Conservation (phyloP, 1,140 invertebrate species). For the Drosophila suzukii region DNA sequence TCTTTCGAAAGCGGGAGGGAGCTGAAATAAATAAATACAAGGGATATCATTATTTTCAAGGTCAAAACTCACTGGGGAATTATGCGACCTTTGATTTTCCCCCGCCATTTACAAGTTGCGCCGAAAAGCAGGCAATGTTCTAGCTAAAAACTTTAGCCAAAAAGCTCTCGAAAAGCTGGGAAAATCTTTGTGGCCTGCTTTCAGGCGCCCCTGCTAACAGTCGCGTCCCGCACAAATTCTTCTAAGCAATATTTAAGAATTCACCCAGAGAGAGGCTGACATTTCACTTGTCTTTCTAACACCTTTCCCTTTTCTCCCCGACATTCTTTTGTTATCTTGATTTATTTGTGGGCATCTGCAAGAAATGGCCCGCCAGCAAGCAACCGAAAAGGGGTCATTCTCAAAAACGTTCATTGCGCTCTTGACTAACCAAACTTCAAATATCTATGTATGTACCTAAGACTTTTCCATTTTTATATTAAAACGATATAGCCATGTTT, state of each 20-base stretch:
- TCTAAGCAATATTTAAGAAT: not conserved
- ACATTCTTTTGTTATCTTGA: not conserved
- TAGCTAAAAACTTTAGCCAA: not conserved
- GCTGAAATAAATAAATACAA: not conserved
- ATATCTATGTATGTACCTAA: too few relatives aligned
- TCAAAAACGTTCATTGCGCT: not conserved
- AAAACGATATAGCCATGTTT: too few relatives aligned
- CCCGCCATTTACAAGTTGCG: not conserved
- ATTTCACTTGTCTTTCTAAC: not conserved
- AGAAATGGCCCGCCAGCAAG: not conserved
- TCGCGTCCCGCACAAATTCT: not conserved
- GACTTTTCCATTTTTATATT: too few relatives aligned
- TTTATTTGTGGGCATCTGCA: constrained; percentile 27
- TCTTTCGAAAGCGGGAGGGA: not conserved
- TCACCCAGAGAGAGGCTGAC: not conserved
- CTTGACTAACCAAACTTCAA: too few relatives aligned
- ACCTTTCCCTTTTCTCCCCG: too few relatives aligned
- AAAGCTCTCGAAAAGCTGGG: constrained; percentile 2
- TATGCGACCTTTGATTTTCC: not conserved
- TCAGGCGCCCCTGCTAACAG: not conserved
- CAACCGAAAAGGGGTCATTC: not conserved
- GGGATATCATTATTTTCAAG: not conserved
- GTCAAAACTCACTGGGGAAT: not conserved
- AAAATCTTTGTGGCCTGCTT: not conserved
- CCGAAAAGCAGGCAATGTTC: constrained; percentile 6